Base-by-base conservation (phyloP, 2,888 invertebrate species). In the Euspilapteryx auroguttella region DNA sequence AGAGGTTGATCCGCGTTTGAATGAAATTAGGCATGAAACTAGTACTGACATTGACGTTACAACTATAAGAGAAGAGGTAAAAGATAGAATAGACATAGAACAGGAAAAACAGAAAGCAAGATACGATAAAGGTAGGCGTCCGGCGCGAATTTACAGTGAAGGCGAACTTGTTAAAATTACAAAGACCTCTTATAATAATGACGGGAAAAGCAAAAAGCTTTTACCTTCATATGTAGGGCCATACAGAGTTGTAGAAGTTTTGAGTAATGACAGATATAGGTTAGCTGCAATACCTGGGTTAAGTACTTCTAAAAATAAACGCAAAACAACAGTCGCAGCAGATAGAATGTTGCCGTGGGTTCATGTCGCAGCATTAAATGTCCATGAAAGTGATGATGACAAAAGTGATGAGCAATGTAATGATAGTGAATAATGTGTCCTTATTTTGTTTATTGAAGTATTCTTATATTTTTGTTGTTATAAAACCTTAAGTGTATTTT, bases 131-230 rank as follows among this genome's bases (percentile, higher is more conserved):
- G 21, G 27, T 25, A 31, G 24, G 17, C 21, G 21, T 14, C 27
- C 33, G 6, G 26, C 31, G n/a, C 31, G 27, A 5, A 11, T 12
- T 9, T 33, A 31, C 17, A 24, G 9, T 7, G 27, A 27, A 17
- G 31, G 29, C n/a, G 33, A 33, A 2, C 28, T 33, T n/a, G 31
- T 33, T 12, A 33, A 29, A 25, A 33, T 34, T 10, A 34, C n/a
- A n/a, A n/a, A n/a, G n/a, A n/a, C n/a, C n/a, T n/a, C n/a, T n/a
- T n/a, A n/a, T n/a, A n/a, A n/a, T 29, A 34, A 29, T 10, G 21
- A 33, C n/a, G 28, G 33, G 9, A 21, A 31, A 15, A 33, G 33
- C 17, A 34, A 24, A 9, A 34, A 34, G 22, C 32, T 34, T 7
- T 13, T 31, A 14, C 29, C 33, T 1, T 21, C 29, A 3, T 32